Evolutionary conservation across 2,888 invertebrate genomes (phyloP), one percentile per base, ranked within the genome.

Genomic region (Caenorhabditis sp.): DNA sequence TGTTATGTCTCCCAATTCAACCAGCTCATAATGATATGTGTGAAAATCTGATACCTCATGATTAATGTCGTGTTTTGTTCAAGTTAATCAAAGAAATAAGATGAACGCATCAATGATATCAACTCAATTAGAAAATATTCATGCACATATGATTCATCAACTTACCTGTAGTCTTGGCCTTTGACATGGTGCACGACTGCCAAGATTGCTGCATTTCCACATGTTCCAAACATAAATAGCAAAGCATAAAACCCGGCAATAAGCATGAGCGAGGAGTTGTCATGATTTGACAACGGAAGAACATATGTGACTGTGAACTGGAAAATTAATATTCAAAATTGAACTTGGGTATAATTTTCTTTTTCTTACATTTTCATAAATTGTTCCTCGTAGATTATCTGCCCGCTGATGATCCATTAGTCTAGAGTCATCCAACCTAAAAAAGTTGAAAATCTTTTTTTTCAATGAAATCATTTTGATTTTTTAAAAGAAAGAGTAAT

Each of bases 191-290:
- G 78, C 8, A 83, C 82, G 1, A 83, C 81, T n/a, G 82, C 80
- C 17, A 83, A 61, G 60, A 83, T 83, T n/a, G 81, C 81, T 10
- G 81, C 80, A 72, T 90, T 89, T 36, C 90, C 89, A 52, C 89
- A 86, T 5, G 90, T 85, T 4, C 90, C 90, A 36, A 90, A 87
- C 60, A 89, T 81, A 56, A 90, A 89, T 14, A 91, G 86, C 65
- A 90, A 87, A 7, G 90, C 88, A 87, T 91, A 90, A 65, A 91
- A 86, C 14, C 89, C 89, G 59, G 91, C 86, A 63, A 90, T 89
- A 80, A 91, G 90, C 71, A 91, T 80, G 20, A 81, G 59, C 12
- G 69, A 63, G 1, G 63, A 58, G 58, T 82, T 76, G 61, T 78
- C 80, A 65, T 78, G 80, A 59, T 81, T 81, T 27, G 81, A 77